phyloP scores from a whole-genome alignment of 2,888 invertebrate genomes.

The Calliopum simillimum region DNA sequence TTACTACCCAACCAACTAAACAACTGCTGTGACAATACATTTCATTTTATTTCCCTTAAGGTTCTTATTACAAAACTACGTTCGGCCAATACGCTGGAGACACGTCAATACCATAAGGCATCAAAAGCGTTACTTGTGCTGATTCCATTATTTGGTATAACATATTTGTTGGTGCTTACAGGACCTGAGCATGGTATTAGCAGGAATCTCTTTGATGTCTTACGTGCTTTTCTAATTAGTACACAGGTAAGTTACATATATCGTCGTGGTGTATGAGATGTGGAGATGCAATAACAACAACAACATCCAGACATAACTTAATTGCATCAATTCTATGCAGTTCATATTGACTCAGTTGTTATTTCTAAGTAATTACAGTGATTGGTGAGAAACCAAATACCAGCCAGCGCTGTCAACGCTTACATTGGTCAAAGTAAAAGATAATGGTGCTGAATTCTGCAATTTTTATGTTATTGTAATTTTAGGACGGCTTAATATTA shows the following conservation, averaged over 20 bases:
- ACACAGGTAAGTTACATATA: slow-evolving; percentile 80
- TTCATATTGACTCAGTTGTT: background rate
- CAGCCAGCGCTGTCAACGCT: background rate
- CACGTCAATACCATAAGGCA: slow-evolving; percentile 90
- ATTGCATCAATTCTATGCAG: background rate
- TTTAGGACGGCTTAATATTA: no score
- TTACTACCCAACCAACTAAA: no score
- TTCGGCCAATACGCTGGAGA: slow-evolving; percentile 89
- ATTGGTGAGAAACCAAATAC: background rate
- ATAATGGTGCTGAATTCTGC: no score
- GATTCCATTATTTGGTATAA: slow-evolving; percentile 91
- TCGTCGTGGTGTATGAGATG: background rate
- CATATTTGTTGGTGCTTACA: slow-evolving; percentile 86
- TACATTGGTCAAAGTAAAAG: no score
- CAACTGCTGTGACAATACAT: background rate
- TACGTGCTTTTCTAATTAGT: slow-evolving; percentile 85
- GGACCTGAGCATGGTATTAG: slow-evolving; percentile 82
- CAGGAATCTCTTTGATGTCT: slow-evolving; percentile 80
- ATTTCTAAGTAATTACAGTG: background rate
- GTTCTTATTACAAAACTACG: slow-evolving; percentile 93
- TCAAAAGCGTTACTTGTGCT: slow-evolving; percentile 91
- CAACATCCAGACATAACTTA: background rate
- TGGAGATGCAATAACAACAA: background rate
- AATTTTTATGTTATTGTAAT: no score
- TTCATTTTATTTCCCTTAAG: slow-evolving; percentile 67